Conservation (phyloP, 2,113 vertebrate species). For the Grammomys dolichurus region DNA sequence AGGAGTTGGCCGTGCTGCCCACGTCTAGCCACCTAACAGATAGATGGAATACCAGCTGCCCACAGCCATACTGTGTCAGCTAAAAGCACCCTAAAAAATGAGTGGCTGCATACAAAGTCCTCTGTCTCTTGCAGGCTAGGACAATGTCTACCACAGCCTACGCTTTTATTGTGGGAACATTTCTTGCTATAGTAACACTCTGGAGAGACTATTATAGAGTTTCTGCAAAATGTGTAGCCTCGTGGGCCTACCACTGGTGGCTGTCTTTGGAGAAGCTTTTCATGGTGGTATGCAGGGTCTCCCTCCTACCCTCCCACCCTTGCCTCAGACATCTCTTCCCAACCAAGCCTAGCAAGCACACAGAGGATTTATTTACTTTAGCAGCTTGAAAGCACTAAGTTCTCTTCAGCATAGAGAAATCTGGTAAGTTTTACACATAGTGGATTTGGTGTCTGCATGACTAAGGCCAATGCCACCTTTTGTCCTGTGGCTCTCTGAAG, state of each 20-base stretch:
- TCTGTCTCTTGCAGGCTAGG: conserved; percentile 66
- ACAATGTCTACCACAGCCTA: conserved; percentile 71
- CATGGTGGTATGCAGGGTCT: conserved; percentile 2
- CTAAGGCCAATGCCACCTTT: not conserved
- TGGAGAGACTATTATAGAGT: conserved; percentile 29
- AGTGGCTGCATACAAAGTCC: conserved; percentile 61
- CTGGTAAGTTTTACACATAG: not conserved
- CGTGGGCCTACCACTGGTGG: not conserved
- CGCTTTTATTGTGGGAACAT: conserved; percentile 63
- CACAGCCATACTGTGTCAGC: conserved; percentile 80
- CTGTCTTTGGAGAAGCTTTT: conserved; percentile 51
- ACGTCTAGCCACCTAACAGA: conserved; percentile 79
- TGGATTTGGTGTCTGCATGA: not conserved
- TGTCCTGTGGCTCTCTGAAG: not conserved
- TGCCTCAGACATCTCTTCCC: not conserved
- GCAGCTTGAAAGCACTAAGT: not conserved
- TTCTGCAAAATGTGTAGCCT: conserved; percentile 44
- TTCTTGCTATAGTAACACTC: conserved; percentile 58
- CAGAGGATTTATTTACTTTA: not conserved
- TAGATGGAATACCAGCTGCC: conserved; percentile 85
- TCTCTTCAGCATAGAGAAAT: not conserved
- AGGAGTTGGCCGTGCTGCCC: conserved; percentile 63
- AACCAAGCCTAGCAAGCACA: not conserved
- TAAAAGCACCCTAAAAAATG: conserved; percentile 76
- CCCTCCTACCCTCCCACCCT: not conserved